Base-by-base conservation (phyloP, 2,113 vertebrate species). In the Diphyllodes magnificus region DNA sequence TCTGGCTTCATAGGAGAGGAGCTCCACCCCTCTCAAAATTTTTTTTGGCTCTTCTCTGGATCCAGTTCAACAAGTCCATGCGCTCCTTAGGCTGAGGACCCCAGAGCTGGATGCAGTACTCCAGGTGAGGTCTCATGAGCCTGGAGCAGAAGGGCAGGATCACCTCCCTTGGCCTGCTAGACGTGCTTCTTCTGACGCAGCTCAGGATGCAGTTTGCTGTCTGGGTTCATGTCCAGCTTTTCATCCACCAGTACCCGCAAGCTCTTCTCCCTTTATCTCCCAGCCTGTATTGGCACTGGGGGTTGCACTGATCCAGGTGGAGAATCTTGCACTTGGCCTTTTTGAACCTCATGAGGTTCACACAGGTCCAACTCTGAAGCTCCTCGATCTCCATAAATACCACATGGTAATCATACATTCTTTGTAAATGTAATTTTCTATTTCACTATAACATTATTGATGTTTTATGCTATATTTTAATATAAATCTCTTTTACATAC, bases 151-250 rank as follows among this genome's bases (percentile, higher is more conserved):
- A 21, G n/a, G 27, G 9, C 6, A 37, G 53, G 45, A 42, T 47
- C 25, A 51, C 20, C 10, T 85, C 37, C 17, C 18, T 50, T 6
- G 2, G 14, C 18, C 54, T 57, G 2, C 10, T 40, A 31, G 30
- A 21, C 18, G 6, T 2, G 1, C 3, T 53, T 73, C 54, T 69
- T 25, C 40, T 83, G 54, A 20, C 65, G n/a, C 10, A 76, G 30
- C 4, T 25, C 27, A 30, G 63, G 27, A 33, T 53, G 23, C 0
- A 0, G 1, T 53, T 50, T 61, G 9, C 10, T 11, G 53, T 65
- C 44, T 45, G 33, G 18, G 21, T 7, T 60, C 9, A 31, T 8
- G 12, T 25, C 19, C 25, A 56, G 20, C 5, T 57, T 68, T 45
- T 50, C 47, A 40, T 40, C 33, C 22, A 33, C 13, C 8, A 33